A percentile compares a stretch with the other conserved stretches of the same genome.
phyloP scores from a whole-genome alignment of 2,113 vertebrate genomes.

The Gallinago undulata region DNA sequence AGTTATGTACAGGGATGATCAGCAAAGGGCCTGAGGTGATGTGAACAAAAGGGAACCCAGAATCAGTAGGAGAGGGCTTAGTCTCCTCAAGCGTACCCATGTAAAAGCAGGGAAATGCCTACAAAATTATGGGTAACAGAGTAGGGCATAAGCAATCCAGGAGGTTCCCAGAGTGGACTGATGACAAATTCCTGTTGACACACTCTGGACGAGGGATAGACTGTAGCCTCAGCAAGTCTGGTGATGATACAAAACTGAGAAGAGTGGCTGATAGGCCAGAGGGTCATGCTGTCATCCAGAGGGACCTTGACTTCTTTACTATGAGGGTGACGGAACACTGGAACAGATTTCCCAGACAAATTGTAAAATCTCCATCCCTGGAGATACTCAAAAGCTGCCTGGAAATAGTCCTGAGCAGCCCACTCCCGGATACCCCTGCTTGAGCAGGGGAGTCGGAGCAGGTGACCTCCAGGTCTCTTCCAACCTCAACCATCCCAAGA shows the following conservation, averaged over 20 bases:
- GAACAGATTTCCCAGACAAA: background rate
- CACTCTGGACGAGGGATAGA: background rate
- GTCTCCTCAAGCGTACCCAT: fast-evolving
- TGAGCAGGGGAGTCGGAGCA: background rate
- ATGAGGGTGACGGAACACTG: background rate
- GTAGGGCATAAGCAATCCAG: background rate
- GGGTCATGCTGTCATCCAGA: background rate
- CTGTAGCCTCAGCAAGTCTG: background rate
- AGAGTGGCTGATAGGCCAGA: background rate
- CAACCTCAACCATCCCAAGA: background rate
- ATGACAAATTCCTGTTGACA: background rate
- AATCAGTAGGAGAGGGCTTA: background rate
- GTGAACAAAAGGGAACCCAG: background rate
- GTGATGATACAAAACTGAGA: background rate
- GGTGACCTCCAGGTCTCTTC: background rate
- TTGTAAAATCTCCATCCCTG: background rate
- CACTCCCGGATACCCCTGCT: background rate
- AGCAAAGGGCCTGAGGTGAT: background rate
- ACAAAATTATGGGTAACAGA: fast-evolving
- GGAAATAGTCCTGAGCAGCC: background rate
- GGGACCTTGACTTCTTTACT: background rate
- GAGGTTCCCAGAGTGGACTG: background rate
- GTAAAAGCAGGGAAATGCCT: background rate
- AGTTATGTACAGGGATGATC: no score
- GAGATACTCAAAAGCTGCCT: background rate